Evolutionary conservation across 92 coral and sea anemone genomes (phyloP), one percentile per base, ranked within the genome.

Genomic region (Palythoa grandiflora): DNA sequence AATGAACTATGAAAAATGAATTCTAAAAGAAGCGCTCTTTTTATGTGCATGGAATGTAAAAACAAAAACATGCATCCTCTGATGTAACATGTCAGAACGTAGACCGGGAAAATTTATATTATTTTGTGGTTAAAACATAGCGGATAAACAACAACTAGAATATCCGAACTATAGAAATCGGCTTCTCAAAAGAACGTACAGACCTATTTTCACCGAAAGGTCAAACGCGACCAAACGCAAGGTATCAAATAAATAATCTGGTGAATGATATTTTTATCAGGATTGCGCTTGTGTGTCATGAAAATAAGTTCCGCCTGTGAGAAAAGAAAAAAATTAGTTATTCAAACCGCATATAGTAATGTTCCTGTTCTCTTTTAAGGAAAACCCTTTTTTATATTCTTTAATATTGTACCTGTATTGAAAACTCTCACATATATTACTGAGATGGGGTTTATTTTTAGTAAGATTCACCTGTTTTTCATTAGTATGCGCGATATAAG

Each of bases 91-190:
- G 85, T 61, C 37, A 47, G 70, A 40, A 38, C 54, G 11, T 40
- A 65, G 86, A 66, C 36, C 75, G n/a, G 75, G 86, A 81, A 81
- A 40, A 47, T 61, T 17, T 80, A 63, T 81, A 65, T 81, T 65
- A 38, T 44, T 39, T 13, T 39, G 73, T 60, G 57, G 73, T 79
- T 68, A 68, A 36, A 47, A 44, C 38, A 20, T 17, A 66, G 86
- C 86, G 50, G 71, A 66, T 81, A 80, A 57, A 63, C 44, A 80
- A 66, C 55, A 63, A 80, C 54, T 38, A 47, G 19, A 81, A 66
- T 81, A 81, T 81, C 83, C 61, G 14, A 65, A 81, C 86, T 51
- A 66, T 81, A 65, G 75, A 81, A 81, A 37, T 68, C 86, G 86
- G 75, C 84, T 81, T 70, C 20, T 65, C 75, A 48, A 47, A 81